phyloP scores from a whole-genome alignment of 1,140 invertebrate species.

The Drosophila erecta region DNA sequence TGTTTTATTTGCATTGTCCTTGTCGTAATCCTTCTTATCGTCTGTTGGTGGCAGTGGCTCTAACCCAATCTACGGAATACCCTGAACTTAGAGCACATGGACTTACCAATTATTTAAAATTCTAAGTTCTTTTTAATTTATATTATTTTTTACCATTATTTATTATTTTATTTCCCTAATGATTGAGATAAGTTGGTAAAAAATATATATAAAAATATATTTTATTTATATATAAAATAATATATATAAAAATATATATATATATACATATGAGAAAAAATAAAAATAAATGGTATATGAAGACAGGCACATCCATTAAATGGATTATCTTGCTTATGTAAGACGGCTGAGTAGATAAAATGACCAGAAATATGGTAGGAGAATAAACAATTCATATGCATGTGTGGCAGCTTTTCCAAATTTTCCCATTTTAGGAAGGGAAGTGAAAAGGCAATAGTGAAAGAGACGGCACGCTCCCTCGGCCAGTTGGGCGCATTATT shows the following conservation, averaged over 20 bases:
- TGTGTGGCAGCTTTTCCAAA: not conserved
- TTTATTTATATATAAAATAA: too few relatives aligned
- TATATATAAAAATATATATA: too few relatives aligned
- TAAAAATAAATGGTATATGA: not conserved
- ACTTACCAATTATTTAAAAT: not conserved
- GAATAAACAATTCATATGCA: not conserved
- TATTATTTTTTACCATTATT: too few relatives aligned
- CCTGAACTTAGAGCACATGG: not conserved
- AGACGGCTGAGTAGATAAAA: too few relatives aligned
- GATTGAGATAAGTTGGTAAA: too few relatives aligned
- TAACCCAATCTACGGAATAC: conserved; percentile 33
- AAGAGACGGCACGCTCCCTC: conserved; percentile 9
- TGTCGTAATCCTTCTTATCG: conserved; percentile 28
- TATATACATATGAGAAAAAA: too few relatives aligned
- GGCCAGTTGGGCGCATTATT: conserved; percentile 63
- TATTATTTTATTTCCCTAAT: too few relatives aligned
- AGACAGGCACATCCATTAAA: too few relatives aligned
- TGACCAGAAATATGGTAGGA: not conserved
- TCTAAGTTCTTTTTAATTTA: not conserved
- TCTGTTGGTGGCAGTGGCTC: conserved; percentile 15
- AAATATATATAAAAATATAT: too few relatives aligned
- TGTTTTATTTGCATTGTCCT: conserved; percentile 75
- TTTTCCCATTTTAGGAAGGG: not conserved
- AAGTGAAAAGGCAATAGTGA: conserved; percentile 4
- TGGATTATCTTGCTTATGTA: too few relatives aligned